Evolutionary conservation across 2,888 invertebrate genomes (phyloP), one percentile per base, ranked within the genome.

Genomic region (Frankliniella intonsa): DNA sequence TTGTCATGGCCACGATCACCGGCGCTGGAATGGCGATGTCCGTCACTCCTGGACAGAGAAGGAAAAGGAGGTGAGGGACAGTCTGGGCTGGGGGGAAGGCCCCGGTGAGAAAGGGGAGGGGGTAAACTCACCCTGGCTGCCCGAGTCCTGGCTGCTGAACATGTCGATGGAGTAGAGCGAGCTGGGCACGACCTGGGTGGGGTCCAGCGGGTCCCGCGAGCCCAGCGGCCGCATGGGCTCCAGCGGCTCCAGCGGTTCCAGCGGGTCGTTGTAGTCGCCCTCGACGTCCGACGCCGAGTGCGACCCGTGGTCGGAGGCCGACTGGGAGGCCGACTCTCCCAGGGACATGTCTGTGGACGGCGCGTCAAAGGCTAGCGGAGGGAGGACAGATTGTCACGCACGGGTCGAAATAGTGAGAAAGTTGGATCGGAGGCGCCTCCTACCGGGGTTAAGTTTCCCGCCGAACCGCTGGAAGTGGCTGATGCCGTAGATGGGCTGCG

Each of bases 181-280:
- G 55, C 84, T 84, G n/a, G 84, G 84, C n/a, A 84, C 81, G 14
- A 83, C 81, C 62, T 84, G 84, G n/a, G 84, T 84, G 8, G 84
- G 84, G 82, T 84, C 84, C 69, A 76, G 69, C 22, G 17, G 55
- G 55, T 55, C 19, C 11, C 14, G 17, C 0, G 55, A 7, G 14
- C 14, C 55, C 55, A 55, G 12, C 17, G 55, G 55, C 17, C 55
- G 14, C 17, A 55, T 14, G 55, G 55, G 55, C 17, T 5, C 10
- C 11, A 55, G 14, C 12, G 55, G 5, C 55, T 55, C 55, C 55
- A 55, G 55, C 5, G 55, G 14, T n/a, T 83, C 81, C 14, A 80
- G 80, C 14, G 82, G 80, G 11, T 81, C 84, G 62, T 82, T 82
- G 79, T 83, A 82, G 50, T 82, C 82, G 22, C 80, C 81, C 49